Percentiles rank a stretch among this genome's conserved stretches.
phyloP scores from a whole-genome alignment of 2,888 invertebrate species.

The Folsomia candida region DNA sequence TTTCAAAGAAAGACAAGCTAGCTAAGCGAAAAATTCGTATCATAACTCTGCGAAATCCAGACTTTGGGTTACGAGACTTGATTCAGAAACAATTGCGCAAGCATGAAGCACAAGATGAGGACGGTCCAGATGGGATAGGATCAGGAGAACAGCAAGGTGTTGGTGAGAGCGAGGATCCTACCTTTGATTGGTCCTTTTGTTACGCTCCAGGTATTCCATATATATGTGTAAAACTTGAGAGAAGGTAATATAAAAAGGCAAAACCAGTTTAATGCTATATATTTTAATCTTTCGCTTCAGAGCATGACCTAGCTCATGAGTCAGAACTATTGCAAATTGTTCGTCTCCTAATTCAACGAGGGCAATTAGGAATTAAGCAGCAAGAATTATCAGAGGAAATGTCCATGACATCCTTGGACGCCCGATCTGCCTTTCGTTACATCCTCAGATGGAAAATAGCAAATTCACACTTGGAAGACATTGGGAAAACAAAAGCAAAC shows the following conservation, averaged over 20 bases:
- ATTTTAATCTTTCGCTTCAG: constrained; percentile 1
- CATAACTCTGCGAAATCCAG: constrained; percentile 18
- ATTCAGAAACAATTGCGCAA: constrained; percentile 5
- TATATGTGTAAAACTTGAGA: too few relatives aligned
- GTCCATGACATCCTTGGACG: constrained; percentile 16
- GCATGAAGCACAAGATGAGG: neutral
- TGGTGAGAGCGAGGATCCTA: constrained; percentile 9
- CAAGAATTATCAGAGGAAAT: constrained; percentile 24
- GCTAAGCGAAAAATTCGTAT: constrained; percentile 20
- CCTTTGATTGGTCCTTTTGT: constrained; percentile 10
- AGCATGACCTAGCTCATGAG: constrained; percentile 1
- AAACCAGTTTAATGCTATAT: too few relatives aligned
- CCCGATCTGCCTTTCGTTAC: constrained; percentile 29
- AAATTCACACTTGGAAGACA: constrained; percentile 20
- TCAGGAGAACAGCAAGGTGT: constrained; percentile 1
- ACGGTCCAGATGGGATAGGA: constrained; percentile 6
- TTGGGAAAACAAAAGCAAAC: constrained; percentile 35
- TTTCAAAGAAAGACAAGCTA: constrained; percentile 9
- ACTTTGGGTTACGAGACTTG: constrained; percentile 13
- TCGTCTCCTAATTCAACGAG: constrained; percentile 14
- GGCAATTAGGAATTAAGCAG: constrained; percentile 8
- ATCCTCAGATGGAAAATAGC: constrained; percentile 22
- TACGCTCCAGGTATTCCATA: neutral
- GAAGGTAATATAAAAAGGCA: too few relatives aligned
- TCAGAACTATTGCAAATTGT: constrained; percentile 17